phyloP scores from a whole-genome alignment of 2,113 vertebrate species.

The Aramus guarauna region DNA sequence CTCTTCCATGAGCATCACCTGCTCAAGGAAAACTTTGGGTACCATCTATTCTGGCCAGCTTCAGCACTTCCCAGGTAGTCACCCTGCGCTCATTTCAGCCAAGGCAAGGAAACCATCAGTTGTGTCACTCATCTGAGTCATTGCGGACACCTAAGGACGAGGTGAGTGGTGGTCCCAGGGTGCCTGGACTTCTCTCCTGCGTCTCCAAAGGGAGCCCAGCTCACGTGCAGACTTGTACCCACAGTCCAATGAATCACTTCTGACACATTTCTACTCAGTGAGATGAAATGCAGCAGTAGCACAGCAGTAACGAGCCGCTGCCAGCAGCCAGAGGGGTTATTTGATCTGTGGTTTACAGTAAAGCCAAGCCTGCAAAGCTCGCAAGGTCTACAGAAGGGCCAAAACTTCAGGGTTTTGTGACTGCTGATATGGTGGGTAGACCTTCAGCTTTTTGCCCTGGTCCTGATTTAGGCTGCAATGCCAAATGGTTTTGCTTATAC shows the following conservation, averaged over 20 bases:
- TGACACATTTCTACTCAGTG: neutral
- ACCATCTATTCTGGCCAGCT: neutral
- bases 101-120: neutral
- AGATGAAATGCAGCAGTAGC: neutral
- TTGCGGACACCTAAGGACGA: neutral
- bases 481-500: neutral
- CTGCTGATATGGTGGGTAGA: neutral
- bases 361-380: neutral
- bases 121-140: neutral
- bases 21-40: neutral
- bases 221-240: neutral
- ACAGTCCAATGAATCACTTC: neutral
- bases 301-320: rapidly evolving
- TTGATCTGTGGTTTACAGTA: neutral
- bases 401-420: neutral
- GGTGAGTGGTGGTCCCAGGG: neutral
- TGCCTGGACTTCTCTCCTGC: neutral
- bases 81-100: neutral
- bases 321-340: neutral
- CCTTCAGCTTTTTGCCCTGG: neutral
- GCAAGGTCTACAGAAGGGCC: neutral
- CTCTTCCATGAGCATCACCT: neutral
- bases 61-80: neutral
- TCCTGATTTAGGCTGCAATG: neutral
- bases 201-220: neutral